Conservation (phyloP, 2,113 vertebrate genomes). For the Pteruthius melanotis region DNA sequence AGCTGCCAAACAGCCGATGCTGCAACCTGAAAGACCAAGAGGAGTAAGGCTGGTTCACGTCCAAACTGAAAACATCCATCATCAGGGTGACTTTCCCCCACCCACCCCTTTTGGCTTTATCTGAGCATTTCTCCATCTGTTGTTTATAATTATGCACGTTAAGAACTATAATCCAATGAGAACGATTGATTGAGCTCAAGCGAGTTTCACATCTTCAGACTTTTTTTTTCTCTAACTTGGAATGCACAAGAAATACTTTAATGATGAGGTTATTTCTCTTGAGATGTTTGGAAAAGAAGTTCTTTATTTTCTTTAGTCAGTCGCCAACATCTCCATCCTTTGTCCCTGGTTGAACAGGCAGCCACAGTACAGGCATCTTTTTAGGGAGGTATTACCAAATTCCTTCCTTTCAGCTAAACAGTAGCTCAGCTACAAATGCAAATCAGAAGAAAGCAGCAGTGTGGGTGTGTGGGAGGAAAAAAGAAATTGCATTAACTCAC, state of each 20-base stretch:
- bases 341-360: neutral
- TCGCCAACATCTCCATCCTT: neutral
- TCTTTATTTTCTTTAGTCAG: neutral
- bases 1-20: fast-evolving
- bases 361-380: neutral
- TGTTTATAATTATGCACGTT: neutral
- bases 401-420: conserved; percentile 11
- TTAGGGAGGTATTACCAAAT: conserved; percentile 3
- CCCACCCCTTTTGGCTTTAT: neutral
- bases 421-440: conserved; percentile 38
- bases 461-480: neutral
- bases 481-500: neutral
- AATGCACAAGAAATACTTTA: neutral
- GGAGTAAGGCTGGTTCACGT: neutral
- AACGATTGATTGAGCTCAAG: neutral
- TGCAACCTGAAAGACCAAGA: conserved; percentile 8
- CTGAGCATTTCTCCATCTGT: neutral
- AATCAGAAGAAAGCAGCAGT: neutral
- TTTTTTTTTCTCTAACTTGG: neutral
- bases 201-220: neutral
- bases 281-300: neutral
- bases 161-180: neutral
- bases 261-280: neutral
- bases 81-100: neutral
- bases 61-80: neutral